Base-by-base conservation (phyloP, 2,113 vertebrate genomes). In the Cairina moschata region DNA sequence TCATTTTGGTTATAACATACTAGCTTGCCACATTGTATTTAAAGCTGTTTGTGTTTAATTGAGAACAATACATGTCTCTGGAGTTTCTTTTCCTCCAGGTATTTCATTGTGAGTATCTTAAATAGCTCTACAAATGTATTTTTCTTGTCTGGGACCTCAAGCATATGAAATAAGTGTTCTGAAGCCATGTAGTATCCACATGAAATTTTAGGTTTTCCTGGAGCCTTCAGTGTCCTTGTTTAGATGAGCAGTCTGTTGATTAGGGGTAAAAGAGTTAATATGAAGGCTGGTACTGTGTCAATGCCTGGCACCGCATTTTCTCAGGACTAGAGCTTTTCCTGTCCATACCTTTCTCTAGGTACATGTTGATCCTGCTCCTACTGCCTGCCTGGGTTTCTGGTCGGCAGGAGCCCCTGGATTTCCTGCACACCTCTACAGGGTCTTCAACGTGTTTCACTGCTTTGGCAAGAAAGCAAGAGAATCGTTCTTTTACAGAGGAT, bases 81-180 rank as follows among this genome's bases (percentile, higher is more conserved):
- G 34, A 78, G 55, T 86, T 88, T 67, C 48, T 23, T 46, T 72
- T 59, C 29, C 46, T 77, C 58, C 6, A 40, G 29, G 56, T 83
- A 26, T 96, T 95, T 82, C 15, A 42, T 10, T 87, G 31, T 68
- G 18, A 38, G 13, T 68, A 42, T 56, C 87, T 83, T 87, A 63
- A 94, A 71, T 23, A 78, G 34, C 52, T 73, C 72, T 79, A 28
- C 3, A 13, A 55, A 52, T 72, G 75, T 17, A 44, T 76, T 71
- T 91, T 96, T 94, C 62, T 88, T 95, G 36, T 90, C 83, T 72
- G 58, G 50, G 40, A 52, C 29, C 69, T 77, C 67, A 62, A 11
- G 3, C 58, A 29, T 76, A 60, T 93, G 67, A 93, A 63, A 59
- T 46, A 66, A 80, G 28, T 76, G 40, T 40, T 93, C 59, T 91